Percentiles rank a stretch among this genome's conserved stretches.
Evolutionary conservation across 1,140 invertebrate genomes (phyloP).

Genomic region (Physella acuta): DNA sequence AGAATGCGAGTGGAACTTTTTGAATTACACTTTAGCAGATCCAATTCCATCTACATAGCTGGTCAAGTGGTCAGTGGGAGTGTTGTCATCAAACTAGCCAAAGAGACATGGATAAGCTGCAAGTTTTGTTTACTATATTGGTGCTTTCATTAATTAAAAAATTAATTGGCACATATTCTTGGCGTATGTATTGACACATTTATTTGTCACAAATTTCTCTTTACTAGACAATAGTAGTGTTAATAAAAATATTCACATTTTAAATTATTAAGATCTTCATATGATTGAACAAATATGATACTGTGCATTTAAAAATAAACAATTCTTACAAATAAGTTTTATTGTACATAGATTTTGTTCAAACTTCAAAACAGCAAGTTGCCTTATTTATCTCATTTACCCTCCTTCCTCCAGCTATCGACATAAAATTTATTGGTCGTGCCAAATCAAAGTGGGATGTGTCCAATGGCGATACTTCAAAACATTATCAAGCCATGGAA

Average conservation of each 20-base stretch:
- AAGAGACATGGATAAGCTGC: slow-evolving; percentile 27
- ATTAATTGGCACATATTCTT: too few relatives aligned
- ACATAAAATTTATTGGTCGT: slow-evolving; percentile 34
- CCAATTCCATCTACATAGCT: slow-evolving; percentile 28
- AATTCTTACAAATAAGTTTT: too few relatives aligned
- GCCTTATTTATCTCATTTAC: not conserved
- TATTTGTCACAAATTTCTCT: too few relatives aligned
- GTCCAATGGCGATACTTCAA: slow-evolving; percentile 32
- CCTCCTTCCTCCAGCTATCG: slow-evolving; percentile 30
- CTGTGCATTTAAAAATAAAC: too few relatives aligned
- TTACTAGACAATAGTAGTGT: too few relatives aligned
- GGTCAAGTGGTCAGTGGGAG: slow-evolving; percentile 27
- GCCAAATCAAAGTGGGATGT: slow-evolving; percentile 41
- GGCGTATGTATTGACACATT: too few relatives aligned
- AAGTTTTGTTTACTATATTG: too few relatives aligned
- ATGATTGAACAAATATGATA: too few relatives aligned
- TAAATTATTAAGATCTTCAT: too few relatives aligned
- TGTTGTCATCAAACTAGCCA: slow-evolving; percentile 27
- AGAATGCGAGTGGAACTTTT: slow-evolving; percentile 31
- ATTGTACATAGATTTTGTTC: too few relatives aligned
- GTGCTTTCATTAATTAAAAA: too few relatives aligned
- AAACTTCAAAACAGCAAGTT: not conserved
- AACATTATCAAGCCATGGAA: slow-evolving; percentile 38
- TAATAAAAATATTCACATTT: too few relatives aligned
- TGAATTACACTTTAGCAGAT: slow-evolving; percentile 27